Evolutionary conservation across 2,888 invertebrate genomes (phyloP).

Genomic region (Meloe dianella): DNA sequence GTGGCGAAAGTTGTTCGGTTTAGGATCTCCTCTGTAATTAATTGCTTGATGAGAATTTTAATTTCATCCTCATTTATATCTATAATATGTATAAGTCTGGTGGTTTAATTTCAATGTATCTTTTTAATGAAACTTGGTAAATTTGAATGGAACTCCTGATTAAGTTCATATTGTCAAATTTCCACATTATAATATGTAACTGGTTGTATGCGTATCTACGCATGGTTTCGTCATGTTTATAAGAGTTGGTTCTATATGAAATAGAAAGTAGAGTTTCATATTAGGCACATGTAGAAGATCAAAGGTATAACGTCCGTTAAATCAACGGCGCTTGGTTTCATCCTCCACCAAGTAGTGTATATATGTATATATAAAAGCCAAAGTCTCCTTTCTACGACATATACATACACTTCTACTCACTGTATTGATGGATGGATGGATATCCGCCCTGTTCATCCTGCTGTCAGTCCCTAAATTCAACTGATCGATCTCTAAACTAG

Average conservation of each 20-base stretch:
- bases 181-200: background rate
- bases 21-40: conserved; percentile 10
- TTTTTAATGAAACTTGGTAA: background rate
- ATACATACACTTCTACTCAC: no score
- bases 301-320: conserved; percentile 35
- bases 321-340: conserved; percentile 28
- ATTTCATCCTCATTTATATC: background rate
- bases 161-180: background rate
- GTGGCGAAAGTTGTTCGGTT: background rate
- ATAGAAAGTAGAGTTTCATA: conserved; percentile 14
- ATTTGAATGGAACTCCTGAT: background rate
- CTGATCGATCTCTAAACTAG: conserved; percentile 34
- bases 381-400: conserved; percentile 21
- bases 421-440: conserved; percentile 29
- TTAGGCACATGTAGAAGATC: conserved; percentile 22
- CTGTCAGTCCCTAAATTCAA: conserved; percentile 29
- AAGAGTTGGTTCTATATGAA: conserved; percentile 30
- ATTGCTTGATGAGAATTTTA: conserved; percentile 13
- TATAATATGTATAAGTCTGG: background rate
- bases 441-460: conserved; percentile 34
- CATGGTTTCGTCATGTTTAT: conserved; percentile 6
- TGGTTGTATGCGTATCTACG: background rate
- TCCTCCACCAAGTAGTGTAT: background rate
- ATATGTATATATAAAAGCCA: background rate
- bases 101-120: background rate